phyloP scores from a whole-genome alignment of 1,140 invertebrate genomes.

The Ips nitidus region DNA sequence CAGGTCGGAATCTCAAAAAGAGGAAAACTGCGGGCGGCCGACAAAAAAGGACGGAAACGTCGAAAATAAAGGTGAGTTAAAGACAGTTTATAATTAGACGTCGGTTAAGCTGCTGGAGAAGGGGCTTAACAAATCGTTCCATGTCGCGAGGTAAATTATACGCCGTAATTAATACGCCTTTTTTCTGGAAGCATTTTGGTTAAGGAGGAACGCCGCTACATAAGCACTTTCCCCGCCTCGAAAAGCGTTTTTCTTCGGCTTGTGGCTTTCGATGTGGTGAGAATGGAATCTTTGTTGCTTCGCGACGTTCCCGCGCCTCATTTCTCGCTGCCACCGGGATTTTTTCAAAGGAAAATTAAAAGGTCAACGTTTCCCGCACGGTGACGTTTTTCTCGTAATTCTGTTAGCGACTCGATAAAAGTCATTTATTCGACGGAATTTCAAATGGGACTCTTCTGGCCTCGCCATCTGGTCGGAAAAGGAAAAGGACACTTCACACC shows the following conservation, averaged over 20 bases:
- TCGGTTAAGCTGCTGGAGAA: constrained; percentile 28
- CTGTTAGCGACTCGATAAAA: constrained; percentile 26
- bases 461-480: constrained; percentile 11
- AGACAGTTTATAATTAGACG: constrained; percentile 35
- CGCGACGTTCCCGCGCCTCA: neutral
- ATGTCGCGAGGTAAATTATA: constrained; percentile 31
- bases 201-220: constrained; percentile 1
- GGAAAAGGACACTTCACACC: neutral
- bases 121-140: constrained; percentile 33
- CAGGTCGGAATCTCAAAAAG: constrained; percentile 1
- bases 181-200: neutral
- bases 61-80: constrained; percentile 27
- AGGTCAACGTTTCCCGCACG: constrained; percentile 24
- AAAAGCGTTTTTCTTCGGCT: neutral
- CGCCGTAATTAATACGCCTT: constrained; percentile 27
- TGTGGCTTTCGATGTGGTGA: neutral
- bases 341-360: constrained; percentile 33
- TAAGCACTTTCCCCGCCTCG: neutral
- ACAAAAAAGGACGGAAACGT: constrained; percentile 15
- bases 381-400: constrained; percentile 24
- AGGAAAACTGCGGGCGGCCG: neutral
- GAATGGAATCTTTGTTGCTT: neutral
- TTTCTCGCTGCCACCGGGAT: constrained; percentile 18
- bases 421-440: constrained; percentile 20
- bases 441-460: constrained; percentile 10